A percentile compares a stretch with the other conserved stretches of the same genome.
These are phyloP conservation scores for Gulo gulo DNA, from an alignment of 2,113 vertebrate species.

Conservation along the genomic window DNA sequence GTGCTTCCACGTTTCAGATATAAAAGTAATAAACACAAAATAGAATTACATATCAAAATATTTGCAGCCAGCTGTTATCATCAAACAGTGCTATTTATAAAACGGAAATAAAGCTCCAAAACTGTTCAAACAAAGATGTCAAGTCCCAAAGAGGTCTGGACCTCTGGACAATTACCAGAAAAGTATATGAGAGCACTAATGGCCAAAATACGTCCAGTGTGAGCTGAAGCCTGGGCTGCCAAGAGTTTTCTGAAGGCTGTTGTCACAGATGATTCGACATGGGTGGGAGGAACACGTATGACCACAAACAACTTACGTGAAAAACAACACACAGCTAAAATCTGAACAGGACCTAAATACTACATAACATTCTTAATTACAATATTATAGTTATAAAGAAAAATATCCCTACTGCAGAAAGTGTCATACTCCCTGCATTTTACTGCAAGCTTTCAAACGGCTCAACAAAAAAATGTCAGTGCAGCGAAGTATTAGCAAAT, in stretches of 20 bases:
- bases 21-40: background rate
- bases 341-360: background rate
- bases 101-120: background rate
- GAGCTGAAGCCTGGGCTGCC: background rate
- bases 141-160: background rate
- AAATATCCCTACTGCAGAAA: background rate
- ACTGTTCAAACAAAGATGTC: background rate
- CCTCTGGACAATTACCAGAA: background rate
- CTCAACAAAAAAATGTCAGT: background rate
- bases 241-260: background rate
- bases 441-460: background rate
- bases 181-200: background rate
- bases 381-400: background rate
- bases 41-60: background rate
- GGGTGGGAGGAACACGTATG: background rate
- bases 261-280: background rate
- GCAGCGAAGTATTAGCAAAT: background rate
- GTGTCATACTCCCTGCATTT: background rate
- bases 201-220: background rate
- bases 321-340: background rate
- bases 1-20: background rate
- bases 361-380: background rate
- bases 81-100: background rate
- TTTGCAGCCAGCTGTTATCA: background rate
- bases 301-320: background rate